Evolutionary conservation across 2,797 vertebrate species (phyloP).

Genomic region (Tapirus indicus): DNA sequence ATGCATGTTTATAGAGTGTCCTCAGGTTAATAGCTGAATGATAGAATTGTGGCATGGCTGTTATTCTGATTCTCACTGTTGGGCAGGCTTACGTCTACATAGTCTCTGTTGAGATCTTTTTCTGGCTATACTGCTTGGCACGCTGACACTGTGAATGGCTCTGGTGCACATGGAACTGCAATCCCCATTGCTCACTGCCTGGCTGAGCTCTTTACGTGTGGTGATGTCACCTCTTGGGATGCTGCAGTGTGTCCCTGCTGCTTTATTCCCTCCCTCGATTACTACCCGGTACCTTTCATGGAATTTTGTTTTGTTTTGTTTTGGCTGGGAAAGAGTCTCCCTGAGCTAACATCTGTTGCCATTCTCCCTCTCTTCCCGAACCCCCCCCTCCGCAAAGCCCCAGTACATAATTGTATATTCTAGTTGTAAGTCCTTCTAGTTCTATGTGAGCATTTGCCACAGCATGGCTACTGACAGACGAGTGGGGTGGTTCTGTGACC

Average conservation of each 20-base stretch:
- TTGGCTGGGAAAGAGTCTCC: too few relatives aligned
- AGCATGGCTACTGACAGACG: too few relatives aligned
- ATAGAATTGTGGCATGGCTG: neutral
- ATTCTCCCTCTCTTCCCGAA: too few relatives aligned
- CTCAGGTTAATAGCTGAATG: neutral
- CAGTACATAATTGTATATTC: too few relatives aligned
- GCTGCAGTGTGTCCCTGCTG: accelerated
- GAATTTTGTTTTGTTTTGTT: neutral
- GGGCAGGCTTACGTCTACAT: neutral
- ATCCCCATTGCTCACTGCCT: neutral
- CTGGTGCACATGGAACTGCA: accelerated
- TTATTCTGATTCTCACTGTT: neutral
- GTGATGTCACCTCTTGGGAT: neutral
- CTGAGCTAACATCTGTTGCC: too few relatives aligned
- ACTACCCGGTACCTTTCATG: neutral
- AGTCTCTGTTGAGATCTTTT: neutral
- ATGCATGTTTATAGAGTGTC: neutral
- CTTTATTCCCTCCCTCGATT: neutral
- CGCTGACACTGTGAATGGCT: neutral
- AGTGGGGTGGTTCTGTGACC: too few relatives aligned
- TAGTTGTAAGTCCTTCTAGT: too few relatives aligned
- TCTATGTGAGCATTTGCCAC: too few relatives aligned
- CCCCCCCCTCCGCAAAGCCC: too few relatives aligned
- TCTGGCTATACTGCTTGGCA: neutral
- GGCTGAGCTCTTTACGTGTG: neutral